A percentile compares a stretch with the other conserved stretches of the same genome.
These are phyloP conservation scores for Distichodus sexfasciatus DNA, from an alignment of 2,797 vertebrate species.

Conservation along the genomic window DNA sequence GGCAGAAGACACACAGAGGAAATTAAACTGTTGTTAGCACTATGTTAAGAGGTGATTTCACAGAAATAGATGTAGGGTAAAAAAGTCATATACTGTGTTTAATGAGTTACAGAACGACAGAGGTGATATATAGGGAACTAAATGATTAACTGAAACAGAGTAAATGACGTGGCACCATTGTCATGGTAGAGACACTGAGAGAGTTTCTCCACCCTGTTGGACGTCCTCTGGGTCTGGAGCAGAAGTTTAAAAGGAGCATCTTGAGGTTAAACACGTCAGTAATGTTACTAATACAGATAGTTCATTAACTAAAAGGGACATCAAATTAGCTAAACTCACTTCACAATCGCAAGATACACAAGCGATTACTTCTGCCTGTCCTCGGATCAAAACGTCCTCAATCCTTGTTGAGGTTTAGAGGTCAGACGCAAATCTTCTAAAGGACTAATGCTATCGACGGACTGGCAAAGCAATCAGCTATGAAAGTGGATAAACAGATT, in stretches of 20 bases:
- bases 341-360: neutral
- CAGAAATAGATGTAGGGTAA: neutral
- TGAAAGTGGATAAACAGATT: neutral
- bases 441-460: neutral
- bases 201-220: neutral
- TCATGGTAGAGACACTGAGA: neutral
- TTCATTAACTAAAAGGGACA: conserved; percentile 33
- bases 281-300: neutral
- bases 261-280: conserved; percentile 15
- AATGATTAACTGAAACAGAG: neutral
- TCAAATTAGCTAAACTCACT: neutral
- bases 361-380: neutral
- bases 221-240: neutral
- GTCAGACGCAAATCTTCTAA: neutral
- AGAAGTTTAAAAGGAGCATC: conserved; percentile 15
- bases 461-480: neutral
- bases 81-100: neutral
- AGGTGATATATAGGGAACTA: neutral
- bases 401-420: neutral
- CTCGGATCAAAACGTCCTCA: neutral
- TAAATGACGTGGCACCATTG: neutral
- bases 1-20: neutral
- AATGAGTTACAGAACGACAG: neutral
- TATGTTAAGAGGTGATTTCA: neutral
- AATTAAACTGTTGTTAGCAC: neutral